A percentile compares a stretch with the other conserved stretches of the same genome.
Conservation (phyloP, 2,113 vertebrate genomes). For the Theristicus caerulescens region DNA sequence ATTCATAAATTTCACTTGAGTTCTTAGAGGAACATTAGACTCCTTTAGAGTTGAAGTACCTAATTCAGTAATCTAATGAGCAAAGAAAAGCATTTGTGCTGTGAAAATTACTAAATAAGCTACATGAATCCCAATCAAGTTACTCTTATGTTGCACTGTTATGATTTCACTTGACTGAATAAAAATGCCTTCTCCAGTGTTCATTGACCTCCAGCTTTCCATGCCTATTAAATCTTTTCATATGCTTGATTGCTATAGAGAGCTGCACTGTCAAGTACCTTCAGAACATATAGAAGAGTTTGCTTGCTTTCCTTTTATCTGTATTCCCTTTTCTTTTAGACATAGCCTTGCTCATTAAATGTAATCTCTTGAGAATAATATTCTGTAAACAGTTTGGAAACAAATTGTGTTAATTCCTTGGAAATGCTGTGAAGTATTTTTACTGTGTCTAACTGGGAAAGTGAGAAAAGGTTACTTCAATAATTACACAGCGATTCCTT, state of each 20-base stretch:
- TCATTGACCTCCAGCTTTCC: not conserved
- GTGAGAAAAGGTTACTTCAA: not conserved
- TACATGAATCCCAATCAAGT: not conserved
- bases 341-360: not conserved
- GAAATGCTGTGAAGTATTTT: not conserved
- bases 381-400: not conserved
- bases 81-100: not conserved
- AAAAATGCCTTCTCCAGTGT: not conserved
- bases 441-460: not conserved
- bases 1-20: not conserved
- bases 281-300: not conserved
- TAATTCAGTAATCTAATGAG: conserved; percentile 7
- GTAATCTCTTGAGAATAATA: not conserved
- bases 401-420: not conserved
- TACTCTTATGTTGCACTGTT: not conserved
- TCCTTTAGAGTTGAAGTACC: not conserved
- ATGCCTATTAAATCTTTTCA: not conserved
- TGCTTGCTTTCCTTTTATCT: not conserved
- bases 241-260: not conserved
- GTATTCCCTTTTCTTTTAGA: not conserved
- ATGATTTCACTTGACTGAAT: not conserved
- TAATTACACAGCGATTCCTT: not conserved
- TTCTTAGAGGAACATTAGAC: not conserved
- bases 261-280: not conserved
- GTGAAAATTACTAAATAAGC: not conserved